A percentile compares a stretch with the other conserved stretches of the same genome.
Conservation (phyloP, 2,888 invertebrate species). For the Agonopterix heracliana region DNA sequence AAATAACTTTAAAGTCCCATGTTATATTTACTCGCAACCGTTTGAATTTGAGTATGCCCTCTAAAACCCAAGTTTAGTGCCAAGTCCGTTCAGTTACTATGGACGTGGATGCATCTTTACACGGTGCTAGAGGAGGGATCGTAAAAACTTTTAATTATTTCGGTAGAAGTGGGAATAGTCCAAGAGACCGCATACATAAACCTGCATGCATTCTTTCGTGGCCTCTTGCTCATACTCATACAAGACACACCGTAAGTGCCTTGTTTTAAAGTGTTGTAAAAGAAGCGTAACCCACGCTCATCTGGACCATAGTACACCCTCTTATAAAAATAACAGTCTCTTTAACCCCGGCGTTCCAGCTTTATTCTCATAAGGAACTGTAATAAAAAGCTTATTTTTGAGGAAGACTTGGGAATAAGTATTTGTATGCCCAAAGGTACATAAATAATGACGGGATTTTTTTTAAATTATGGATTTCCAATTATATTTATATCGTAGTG, state of each 20-base stretch:
- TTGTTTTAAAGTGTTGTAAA: slow-evolving; percentile 65
- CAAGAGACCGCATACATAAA: slow-evolving; percentile 59
- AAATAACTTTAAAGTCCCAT: no score
- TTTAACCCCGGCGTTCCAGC: slow-evolving; percentile 2
- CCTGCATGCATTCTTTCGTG: slow-evolving; percentile 54
- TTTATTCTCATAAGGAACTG: slow-evolving; percentile 10
- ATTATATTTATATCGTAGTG: no score
- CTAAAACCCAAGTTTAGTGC: slow-evolving; percentile 26
- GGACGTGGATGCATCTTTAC: slow-evolving; percentile 40
- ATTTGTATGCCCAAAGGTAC: no score
- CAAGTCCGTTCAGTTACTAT: slow-evolving; percentile 8
- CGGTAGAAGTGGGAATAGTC: slow-evolving; percentile 52
- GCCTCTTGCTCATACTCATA: slow-evolving; percentile 30
- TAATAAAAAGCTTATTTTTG: slow-evolving; percentile 8
- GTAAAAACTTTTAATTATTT: slow-evolving; percentile 75
- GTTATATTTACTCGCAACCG: slow-evolving; percentile 14
- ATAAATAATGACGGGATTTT: no score
- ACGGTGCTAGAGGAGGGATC: slow-evolving; percentile 46
- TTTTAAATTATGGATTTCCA: no score
- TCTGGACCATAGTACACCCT: slow-evolving; percentile 31
- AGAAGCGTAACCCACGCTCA: slow-evolving; percentile 51
- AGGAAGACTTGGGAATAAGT: neutral
- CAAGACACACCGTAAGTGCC: slow-evolving; percentile 48
- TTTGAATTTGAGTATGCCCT: slow-evolving; percentile 28
- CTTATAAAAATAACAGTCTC: slow-evolving; percentile 41